Evolutionary conservation across 1,140 invertebrate genomes (phyloP).

Genomic region (Drosophila athabasca): DNA sequence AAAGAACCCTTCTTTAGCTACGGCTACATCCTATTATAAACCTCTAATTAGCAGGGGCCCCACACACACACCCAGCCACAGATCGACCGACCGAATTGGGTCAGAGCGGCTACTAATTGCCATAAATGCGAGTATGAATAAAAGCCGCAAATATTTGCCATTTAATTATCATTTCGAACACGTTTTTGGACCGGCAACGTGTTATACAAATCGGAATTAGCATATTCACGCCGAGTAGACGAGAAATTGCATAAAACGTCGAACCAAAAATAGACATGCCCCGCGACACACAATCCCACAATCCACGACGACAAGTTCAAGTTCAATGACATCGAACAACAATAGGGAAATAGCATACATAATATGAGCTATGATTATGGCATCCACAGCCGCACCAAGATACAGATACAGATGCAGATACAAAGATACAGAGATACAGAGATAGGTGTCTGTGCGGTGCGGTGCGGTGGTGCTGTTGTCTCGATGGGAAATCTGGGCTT

Average conservation of each 20-base stretch:
- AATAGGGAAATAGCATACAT: constrained; percentile 65
- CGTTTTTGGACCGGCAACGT: constrained; percentile 68
- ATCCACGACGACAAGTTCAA: constrained; percentile 67
- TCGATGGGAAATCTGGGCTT: constrained; percentile 65
- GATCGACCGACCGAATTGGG: constrained; percentile 43
- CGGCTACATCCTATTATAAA: constrained; percentile 15
- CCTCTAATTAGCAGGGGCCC: constrained; percentile 39
- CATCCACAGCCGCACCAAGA: constrained; percentile 5
- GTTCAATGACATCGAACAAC: constrained; percentile 79
- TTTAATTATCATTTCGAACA: constrained; percentile 78
- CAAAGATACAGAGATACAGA: not conserved
- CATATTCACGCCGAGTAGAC: constrained; percentile 63
- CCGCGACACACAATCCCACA: not conserved
- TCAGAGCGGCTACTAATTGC: constrained; percentile 67
- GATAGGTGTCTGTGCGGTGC: constrained; percentile 32
- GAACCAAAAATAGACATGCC: constrained; percentile 43
- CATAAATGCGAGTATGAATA: constrained; percentile 75
- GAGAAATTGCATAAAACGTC: constrained; percentile 72
- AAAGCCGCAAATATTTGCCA: constrained; percentile 54
- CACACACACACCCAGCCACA: too few species aligned
- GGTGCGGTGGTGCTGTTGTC: constrained; percentile 35
- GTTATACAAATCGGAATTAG: constrained; percentile 75
- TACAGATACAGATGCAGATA: not conserved
- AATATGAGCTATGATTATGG: constrained; percentile 50
- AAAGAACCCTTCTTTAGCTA: constrained; percentile 1